Percentiles rank a stretch among this genome's conserved stretches.
These are phyloP conservation scores for Paradoxurus hermaphroditus DNA, from an alignment of 2,113 vertebrate genomes.

Conservation along the genomic window DNA sequence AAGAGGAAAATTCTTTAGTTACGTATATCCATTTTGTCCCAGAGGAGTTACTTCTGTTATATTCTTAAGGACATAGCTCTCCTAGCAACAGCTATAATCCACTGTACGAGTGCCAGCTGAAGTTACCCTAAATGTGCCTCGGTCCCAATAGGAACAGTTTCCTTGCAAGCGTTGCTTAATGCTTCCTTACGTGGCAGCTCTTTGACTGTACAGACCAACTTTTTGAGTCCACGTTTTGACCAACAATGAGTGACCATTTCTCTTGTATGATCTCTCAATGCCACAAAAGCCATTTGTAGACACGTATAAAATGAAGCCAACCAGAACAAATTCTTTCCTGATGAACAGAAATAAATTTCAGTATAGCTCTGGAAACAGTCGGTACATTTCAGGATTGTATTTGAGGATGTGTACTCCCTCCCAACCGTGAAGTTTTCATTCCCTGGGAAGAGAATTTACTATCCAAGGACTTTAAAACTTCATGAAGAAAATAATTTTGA, in stretches of 20 bases:
- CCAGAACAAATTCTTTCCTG: neutral
- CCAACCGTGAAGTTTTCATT: neutral
- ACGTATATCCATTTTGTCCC: neutral
- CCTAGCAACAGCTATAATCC: neutral
- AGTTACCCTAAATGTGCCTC: neutral
- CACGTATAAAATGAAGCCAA: conserved; percentile 29
- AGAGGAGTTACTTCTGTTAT: neutral
- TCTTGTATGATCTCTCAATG: neutral
- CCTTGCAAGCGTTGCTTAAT: neutral
- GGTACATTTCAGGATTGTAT: neutral
- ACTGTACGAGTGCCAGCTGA: conserved; percentile 28
- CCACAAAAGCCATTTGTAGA: conserved; percentile 33
- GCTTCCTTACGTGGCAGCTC: neutral
- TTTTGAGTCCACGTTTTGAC: conserved; percentile 16
- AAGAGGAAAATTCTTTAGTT: neutral
- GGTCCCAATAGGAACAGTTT: neutral
- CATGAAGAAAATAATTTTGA: conserved; percentile 30
- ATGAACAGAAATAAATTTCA: conserved; percentile 34
- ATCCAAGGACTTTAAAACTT: neutral
- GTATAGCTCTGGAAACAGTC: neutral
- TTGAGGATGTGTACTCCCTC: neutral
- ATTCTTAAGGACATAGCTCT: conserved; percentile 38
- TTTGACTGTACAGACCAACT: neutral
- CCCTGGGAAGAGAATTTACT: neutral
- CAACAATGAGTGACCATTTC: neutral